Conservation (phyloP, 1,140 invertebrate genomes). For the Brachionus manjavacas region DNA sequence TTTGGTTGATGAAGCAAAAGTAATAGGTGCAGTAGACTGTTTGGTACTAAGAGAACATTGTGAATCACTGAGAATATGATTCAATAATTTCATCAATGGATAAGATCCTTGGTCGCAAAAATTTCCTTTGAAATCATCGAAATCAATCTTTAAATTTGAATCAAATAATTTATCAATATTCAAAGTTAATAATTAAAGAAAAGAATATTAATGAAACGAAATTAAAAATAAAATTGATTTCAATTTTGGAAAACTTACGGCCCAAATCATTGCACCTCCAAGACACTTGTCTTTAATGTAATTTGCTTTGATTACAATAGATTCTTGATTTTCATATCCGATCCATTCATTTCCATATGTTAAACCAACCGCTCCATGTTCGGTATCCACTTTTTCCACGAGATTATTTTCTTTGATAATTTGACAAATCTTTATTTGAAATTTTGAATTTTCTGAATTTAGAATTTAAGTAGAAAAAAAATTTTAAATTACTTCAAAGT, state of each 20-base stretch:
- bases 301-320: conserved; percentile 45
- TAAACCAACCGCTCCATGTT: conserved; percentile 70
- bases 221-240: not conserved
- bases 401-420: conserved; percentile 51
- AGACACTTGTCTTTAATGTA: conserved; percentile 32
- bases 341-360: conserved; percentile 79
- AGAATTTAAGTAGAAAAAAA: too few species aligned
- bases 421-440: not conserved
- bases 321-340: conserved; percentile 73
- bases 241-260: conserved; percentile 44
- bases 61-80: conserved; percentile 50
- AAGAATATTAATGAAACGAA: too few species aligned
- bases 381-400: conserved; percentile 60
- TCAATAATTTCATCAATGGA: conserved; percentile 81
- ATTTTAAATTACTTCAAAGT: conserved; percentile 68
- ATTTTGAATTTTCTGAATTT: too few species aligned
- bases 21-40: not conserved
- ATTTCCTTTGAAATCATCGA: conserved; percentile 54
- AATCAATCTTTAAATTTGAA: conserved; percentile 38
- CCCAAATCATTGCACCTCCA: conserved; percentile 40
- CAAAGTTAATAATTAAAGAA: too few species aligned
- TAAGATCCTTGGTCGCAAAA: conserved; percentile 75
- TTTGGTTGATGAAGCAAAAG: not conserved
- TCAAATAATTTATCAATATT: too few species aligned
- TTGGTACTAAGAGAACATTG: not conserved